Conservation (phyloP, 2,888 invertebrate genomes). For the Pristionchus mayeri region DNA sequence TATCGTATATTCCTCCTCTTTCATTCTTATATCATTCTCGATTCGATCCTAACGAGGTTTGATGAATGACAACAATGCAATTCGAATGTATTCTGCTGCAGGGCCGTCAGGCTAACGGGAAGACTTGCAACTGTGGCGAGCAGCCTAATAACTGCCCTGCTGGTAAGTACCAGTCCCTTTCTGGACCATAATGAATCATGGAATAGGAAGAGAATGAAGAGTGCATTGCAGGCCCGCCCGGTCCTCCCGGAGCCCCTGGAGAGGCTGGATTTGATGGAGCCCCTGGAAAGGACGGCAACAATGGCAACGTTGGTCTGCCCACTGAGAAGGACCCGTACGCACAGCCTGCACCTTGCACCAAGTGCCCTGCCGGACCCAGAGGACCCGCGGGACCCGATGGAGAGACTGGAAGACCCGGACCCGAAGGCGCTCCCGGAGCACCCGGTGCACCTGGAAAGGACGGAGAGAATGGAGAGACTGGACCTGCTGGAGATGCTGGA, state of each 20-base stretch:
- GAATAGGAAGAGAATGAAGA: not conserved
- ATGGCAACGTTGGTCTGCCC: conserved; percentile 15
- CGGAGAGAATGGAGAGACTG: conserved; percentile 9
- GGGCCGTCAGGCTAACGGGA: conserved; percentile 33
- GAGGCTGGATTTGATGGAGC: conserved; percentile 55
- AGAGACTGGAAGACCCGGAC: not conserved
- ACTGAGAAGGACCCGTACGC: not conserved
- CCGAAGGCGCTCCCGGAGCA: conserved; percentile 30
- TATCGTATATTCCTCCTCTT: not conserved
- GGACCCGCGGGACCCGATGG: conserved; percentile 44
- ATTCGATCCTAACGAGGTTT: not conserved
- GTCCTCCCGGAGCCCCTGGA: conserved; percentile 55
- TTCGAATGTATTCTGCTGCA: not conserved
- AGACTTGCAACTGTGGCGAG: conserved; percentile 47
- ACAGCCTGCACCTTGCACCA: conserved; percentile 8
- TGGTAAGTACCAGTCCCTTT: not conserved
- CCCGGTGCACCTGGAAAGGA: conserved; percentile 36
- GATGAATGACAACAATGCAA: not conserved
- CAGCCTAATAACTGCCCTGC: conserved; percentile 51
- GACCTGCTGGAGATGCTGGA: conserved; percentile 25
- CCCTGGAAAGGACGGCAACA: conserved; percentile 43
- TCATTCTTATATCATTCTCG: not conserved
- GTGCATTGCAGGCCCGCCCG: conserved; percentile 41
- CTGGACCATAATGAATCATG: not conserved
- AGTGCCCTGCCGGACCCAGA: conserved; percentile 39